Base-by-base conservation (phyloP, 2,888 invertebrate genomes). In the Protonemura montana region DNA sequence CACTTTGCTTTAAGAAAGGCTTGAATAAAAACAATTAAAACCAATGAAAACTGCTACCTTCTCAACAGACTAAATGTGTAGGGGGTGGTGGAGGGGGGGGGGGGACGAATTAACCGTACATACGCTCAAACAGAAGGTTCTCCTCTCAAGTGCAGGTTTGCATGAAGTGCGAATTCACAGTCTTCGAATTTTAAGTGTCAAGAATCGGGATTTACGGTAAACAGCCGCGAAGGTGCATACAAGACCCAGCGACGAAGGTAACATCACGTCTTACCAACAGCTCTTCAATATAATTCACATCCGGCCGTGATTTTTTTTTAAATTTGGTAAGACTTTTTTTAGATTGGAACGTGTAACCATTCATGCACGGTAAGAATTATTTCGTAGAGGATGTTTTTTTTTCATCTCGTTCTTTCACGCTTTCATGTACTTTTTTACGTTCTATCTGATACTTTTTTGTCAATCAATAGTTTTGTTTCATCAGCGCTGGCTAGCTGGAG, bases 281-380 rank as follows among this genome's bases (percentile, higher is more conserved):
- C 84, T 84, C 84, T 76, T 84, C 84, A 84, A 84, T 84, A 41
- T 83, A 84, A 84, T 84, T 76, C 59, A 84, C 84, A 84, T 84
- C 84, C 84, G 84, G 26, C 84, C 84, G 84, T 59, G 84, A 84
- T 84, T 84, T 84, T 84, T 29, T 84, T 84, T 84, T n/a, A 29
- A 84, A 84, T 84, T 84, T 84, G 84, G 84, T 84, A 84, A 84
- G 84, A 84, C 84, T 84, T 84, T 84, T 26, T 84, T 26, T 84
- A 82, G 21, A 21, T 30, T 82, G 87, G 85, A 87, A 85, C 85
- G 82, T 87, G 87, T 87, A 85, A 82, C 83, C 85, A 87, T 85
- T 87, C 87, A 85, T 85, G 87, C 87, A 87, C 81, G 87, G 78
- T 77, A 85, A 81, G 87, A 85, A 87, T 84, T 76, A 84, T 76